These are phyloP conservation scores for Drosophila insularis DNA, from an alignment of 1,140 invertebrate species.

Conservation along the genomic window DNA sequence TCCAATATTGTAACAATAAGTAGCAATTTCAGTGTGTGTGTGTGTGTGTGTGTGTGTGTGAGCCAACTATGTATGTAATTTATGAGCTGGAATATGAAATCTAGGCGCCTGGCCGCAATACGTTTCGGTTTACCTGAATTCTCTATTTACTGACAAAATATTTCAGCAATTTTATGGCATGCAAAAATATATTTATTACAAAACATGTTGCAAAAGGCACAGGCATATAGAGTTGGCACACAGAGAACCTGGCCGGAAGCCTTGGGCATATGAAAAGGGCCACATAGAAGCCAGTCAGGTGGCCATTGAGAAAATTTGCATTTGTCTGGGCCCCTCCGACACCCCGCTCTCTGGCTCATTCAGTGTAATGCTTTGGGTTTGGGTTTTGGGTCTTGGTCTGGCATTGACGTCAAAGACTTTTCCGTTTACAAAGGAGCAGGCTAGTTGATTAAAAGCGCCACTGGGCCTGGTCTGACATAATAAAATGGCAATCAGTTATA, in stretches of 20 bases:
- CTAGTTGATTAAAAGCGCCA: conserved; percentile 46
- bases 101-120: neutral
- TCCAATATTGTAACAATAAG: conserved; percentile 49
- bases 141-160: conserved; percentile 9
- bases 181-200: conserved; percentile 12
- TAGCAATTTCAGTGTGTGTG: neutral
- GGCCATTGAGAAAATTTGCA: conserved; percentile 28
- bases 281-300: conserved; percentile 4
- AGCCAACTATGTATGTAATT: neutral
- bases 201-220: conserved; percentile 4
- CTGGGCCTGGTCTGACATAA: conserved; percentile 34
- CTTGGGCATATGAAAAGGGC: neutral
- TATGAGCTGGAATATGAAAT: conserved; percentile 9
- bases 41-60: neutral
- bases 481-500: conserved; percentile 20
- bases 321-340: conserved; percentile 12
- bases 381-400: conserved; percentile 3
- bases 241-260: neutral
- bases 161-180: conserved; percentile 11
- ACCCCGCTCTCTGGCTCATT: no score
- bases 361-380: neutral
- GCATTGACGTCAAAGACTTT: conserved; percentile 38
- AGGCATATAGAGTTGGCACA: no score
- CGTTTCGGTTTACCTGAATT: conserved; percentile 4
- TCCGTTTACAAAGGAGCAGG: neutral